Conservation (phyloP, 1,140 invertebrate genomes). For the Leptoteleia sp. region DNA sequence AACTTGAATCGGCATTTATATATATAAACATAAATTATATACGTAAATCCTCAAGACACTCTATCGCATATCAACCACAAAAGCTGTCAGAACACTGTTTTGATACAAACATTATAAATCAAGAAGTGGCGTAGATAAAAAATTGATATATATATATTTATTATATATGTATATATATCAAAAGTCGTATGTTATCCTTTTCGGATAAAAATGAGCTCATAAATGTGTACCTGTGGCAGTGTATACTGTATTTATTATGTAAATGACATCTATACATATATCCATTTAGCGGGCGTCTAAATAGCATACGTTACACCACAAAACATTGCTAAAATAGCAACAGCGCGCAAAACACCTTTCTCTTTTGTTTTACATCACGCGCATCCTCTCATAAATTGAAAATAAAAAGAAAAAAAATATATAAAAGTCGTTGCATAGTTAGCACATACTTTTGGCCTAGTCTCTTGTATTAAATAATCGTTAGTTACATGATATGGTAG, state of each 20-base stretch:
- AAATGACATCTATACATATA: constrained; percentile 64
- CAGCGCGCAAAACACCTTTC: constrained; percentile 28
- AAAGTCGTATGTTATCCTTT: constrained; percentile 49
- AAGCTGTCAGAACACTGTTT: constrained; percentile 63
- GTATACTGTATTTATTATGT: constrained; percentile 59
- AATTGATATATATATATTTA: constrained; percentile 48
- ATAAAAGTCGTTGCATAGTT: constrained; percentile 46
- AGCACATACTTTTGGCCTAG: constrained; percentile 62
- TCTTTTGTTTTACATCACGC: constrained; percentile 27
- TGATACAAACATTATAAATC: constrained; percentile 60
- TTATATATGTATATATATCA: constrained; percentile 52
- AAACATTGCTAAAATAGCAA: constrained; percentile 60
- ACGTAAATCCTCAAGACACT: constrained; percentile 68
- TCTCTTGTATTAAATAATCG: constrained; percentile 66
- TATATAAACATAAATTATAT: constrained; percentile 72
- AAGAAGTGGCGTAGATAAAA: constrained; percentile 60
- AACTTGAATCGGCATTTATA: constrained; percentile 75
- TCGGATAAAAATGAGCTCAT: constrained; percentile 44
- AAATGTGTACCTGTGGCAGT: constrained; percentile 49
- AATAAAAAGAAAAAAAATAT: constrained; percentile 29
- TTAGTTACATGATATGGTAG: constrained; percentile 65
- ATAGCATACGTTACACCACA: constrained; percentile 61
- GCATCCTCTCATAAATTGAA: constrained; percentile 18
- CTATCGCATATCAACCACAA: constrained; percentile 73
- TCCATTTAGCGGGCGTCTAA: constrained; percentile 62